Evolutionary conservation across 1,140 invertebrate genomes (phyloP), one percentile per base, ranked within the genome.

Genomic region (Nasonia longicornis): DNA sequence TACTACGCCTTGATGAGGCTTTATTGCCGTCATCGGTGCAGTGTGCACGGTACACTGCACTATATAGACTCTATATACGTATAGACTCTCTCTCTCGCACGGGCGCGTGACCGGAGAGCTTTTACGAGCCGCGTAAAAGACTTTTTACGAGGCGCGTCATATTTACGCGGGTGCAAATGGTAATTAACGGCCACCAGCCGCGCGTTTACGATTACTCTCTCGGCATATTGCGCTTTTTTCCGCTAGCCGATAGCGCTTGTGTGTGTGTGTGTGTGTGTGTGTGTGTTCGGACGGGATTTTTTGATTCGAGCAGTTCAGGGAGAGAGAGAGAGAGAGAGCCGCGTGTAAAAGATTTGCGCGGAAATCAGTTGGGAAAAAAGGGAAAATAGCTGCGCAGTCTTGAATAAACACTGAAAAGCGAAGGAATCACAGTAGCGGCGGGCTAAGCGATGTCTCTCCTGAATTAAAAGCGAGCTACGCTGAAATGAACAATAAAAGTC

Each of bases 141-240:
- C 58, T 63, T 74, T 72, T 74, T 63, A 74, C n/a, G 58, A 76
- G 64, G 16, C 42, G 12, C 45, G 12, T 66, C 35, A 42, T 66
- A 76, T 66, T 76, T 76, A 42, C 58, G 26, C 64, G 10, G 74
- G 3, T 63, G 16, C 31, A 76, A 76, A 76, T n/a, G 52, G 58
- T 42, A 76, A 66, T 76, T 76, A 66, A 76, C 58, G 45, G 63
- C n/a, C n/a, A 0, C 45, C 1, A 12, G n/a, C 0, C 45, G 6
- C 22, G 22, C 8, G 16, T 64, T 76, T 66, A 66, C 63, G 31
- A 22, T 76, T 26, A 26, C 1, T 26, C 26, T 74, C 22, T 67
- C 10, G 10, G 29, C 11, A 66, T 66, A 66, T 76, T 66, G 31
- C 14, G 26, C 26, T 67, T 67, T 67, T 67, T 67, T 29, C 10